Evolutionary conservation across 2,797 vertebrate species (phyloP), one percentile per base, ranked within the genome.

Genomic region (Simalia tracyae): DNA sequence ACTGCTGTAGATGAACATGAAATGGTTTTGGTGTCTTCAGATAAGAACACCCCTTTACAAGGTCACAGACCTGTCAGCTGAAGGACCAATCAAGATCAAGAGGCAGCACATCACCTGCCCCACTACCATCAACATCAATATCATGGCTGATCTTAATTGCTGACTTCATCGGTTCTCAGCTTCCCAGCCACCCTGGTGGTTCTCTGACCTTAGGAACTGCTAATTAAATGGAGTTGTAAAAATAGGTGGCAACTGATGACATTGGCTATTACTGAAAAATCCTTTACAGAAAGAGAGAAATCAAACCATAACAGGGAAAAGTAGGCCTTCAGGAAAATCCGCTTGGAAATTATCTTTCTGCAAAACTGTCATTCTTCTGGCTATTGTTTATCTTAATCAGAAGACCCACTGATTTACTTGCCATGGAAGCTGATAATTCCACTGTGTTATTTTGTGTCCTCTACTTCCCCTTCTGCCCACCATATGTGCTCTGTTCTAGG

Each of bases 181-280:
- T 84, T 96, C 91, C 59, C 42, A 92, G n/a, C 11, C 92, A 93
- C 56, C n/a, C 31, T 68, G 61, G 22, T 72, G 54, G 7, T 81
- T 2, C 0, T 61, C 87, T 90, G 19, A 91, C 88, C 87, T 56
- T 86, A 92, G 92, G 91, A 93, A 94, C 64, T 86, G 92, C 94
- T 42, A 57, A 46, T 24, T 93, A 87, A 64, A 90, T 54, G 2
- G 64, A 54, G n/a, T 72, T 93, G 85, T 96, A 95, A 94, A 96
- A 95, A 94, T 91, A 91, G 91, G 88, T 76, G 4, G 46, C 42
- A 42, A 3, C 42, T 42, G 42, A 42, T 42, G 42, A 42, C 88
- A 89, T 90, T 63, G 91, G 84, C 88, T 63, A 36, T 87, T 95
- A 91, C 88, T 84, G 60, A 86, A 93, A 57, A 95, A 93, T 88